Base-by-base conservation (phyloP, 2,113 vertebrate species). In the Rhinoderma darwinii region DNA sequence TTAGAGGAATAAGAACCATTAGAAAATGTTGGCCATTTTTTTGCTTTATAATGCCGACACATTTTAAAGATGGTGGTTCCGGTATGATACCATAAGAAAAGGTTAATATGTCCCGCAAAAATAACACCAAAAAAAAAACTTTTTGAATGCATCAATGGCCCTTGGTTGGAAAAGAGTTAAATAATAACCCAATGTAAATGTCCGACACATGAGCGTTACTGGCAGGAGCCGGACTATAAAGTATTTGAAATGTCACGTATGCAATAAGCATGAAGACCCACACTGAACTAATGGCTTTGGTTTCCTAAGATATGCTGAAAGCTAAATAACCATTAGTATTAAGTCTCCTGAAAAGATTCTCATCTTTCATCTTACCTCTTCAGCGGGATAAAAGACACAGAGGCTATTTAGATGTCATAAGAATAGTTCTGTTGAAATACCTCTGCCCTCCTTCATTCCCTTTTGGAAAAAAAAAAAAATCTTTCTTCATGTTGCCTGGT, bases 241-340 rank as follows among this genome's bases (percentile, higher is more conserved):
- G 76, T 75, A 61, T 74, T 44, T 75, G 35, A 75, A 56, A 88
- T 88, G 84, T 91, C 88, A 86, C 86, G 43, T 90, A 90, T 88
- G 90, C 91, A 91, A 73, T 89, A 92, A 92, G 89, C 90, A 90
- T 91, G 91, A 90, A 92, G 88, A 61, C 86, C 83, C 84, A 50
- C 54, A 27, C 82, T 51, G 88, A 80, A 86, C 89, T 93, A 91
- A 91, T 92, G 91, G 91, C 89, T 89, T 89, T 90, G 92, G 84
- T 91, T 93, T 92, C 32, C 90, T 90, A 90, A 90, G 89, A 84
- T 51, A 93, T 91, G 89, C 91, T 92, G 92, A 93, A 93, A 92
- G 91, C 91, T 91, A 92, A 93, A 92, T 94, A 93, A 92, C 92
- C 91, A 91, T 90, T 90, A 92, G 90, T 91, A 91, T 92, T 92